Conservation (phyloP, 2,888 invertebrate species). For the Drosophila subsilvestris region DNA sequence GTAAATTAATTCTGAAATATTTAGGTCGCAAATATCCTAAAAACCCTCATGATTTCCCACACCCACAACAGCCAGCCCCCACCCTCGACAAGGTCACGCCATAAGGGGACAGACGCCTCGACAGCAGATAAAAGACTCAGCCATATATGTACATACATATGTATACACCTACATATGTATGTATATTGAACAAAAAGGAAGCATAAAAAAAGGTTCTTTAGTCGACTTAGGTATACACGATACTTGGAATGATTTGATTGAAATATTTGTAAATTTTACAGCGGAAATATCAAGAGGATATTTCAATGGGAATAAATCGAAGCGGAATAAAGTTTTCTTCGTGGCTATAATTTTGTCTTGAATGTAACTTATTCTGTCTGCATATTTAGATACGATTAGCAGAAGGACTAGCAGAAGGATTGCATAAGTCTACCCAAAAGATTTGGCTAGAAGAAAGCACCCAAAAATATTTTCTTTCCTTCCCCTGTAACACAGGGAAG, state of each 20-base stretch:
- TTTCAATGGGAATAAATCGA: neutral
- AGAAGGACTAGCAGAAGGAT: too few relatives aligned
- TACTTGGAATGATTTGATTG: neutral
- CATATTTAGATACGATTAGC: neutral
- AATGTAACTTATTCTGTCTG: neutral
- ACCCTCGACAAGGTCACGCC: conserved; percentile 37
- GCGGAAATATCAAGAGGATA: neutral
- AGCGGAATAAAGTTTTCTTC: too few relatives aligned
- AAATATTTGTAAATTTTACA: neutral
- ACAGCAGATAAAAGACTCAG: conserved; percentile 37
- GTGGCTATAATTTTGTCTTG: too few relatives aligned
- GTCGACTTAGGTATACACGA: neutral
- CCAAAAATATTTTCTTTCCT: too few relatives aligned
- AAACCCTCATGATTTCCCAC: neutral
- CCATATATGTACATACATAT: conserved; percentile 12
- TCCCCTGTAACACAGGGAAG: neutral
- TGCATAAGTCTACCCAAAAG: too few relatives aligned
- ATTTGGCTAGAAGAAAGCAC: too few relatives aligned
- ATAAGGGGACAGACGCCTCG: conserved; percentile 12
- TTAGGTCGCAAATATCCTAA: conserved; percentile 62
- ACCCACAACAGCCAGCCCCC: neutral
- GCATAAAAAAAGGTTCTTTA: neutral
- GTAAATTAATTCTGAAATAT: conserved; percentile 75
- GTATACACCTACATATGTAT: neutral
- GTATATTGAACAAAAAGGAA: conserved; percentile 27